Evolutionary conservation across 2,113 vertebrate species (phyloP), one percentile per base, ranked within the genome.

Genomic region (Daubentonia madagascariensis): DNA sequence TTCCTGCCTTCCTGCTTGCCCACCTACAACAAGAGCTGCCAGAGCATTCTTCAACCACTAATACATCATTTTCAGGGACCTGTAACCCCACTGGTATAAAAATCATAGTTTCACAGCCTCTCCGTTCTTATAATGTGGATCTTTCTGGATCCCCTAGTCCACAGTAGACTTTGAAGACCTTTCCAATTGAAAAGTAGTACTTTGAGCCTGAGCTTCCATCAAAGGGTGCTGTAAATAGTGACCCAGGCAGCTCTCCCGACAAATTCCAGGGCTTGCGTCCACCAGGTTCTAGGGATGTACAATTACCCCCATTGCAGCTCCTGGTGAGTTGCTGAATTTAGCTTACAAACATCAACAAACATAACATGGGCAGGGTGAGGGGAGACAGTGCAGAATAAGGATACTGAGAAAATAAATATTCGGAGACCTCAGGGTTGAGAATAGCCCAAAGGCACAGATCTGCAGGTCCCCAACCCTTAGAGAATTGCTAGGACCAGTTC

Each of bases 1-100:
- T 96, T 89, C 97, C 89, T 98, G 92, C 91, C 98, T 98, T 97
- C 97, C 97, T 96, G 97, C 97, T 90, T 98, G 98, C 97, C 94
- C 97, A 76, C 97, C 95, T 94, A 67, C 37, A 98, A 97, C 98
- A 98, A 98, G 96, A 96, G 97, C 97, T 87, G 93, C 75, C 52
- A n/a, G 95, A 96, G 48, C 96, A 25, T 65, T 95, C 92, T 83
- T 85, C 96, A 28, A 10, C 84, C 92, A 78, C 90, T 96, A 92
- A 95, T 97, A 98, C 98, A 98, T 93, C 80, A 85, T 98, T 97
- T 98, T 87, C 83, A 43, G 92, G 61, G 86, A 85, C 78, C 95
- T 88, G 8, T 89, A 75, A 89, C 97, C 73, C 63, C 63, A 68
- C 40, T 20, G 76, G 90, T 59, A 88, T 11, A 76, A 95, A 98